Evolutionary conservation across 1,140 invertebrate genomes (phyloP).

Genomic region (Papilio aristodemus): DNA sequence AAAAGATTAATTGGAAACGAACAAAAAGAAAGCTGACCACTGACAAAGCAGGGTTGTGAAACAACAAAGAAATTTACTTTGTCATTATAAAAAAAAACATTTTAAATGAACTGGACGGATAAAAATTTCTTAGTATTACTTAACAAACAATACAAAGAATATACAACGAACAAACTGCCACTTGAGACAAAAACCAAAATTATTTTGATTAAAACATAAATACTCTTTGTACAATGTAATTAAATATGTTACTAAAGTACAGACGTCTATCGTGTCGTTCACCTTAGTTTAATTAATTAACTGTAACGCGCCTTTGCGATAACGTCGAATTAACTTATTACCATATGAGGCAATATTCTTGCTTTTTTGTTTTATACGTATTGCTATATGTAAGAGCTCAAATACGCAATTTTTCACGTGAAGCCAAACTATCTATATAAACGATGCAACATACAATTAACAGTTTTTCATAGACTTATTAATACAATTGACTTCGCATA

Average conservation of each 20-base stretch:
- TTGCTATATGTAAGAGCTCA: too few relatives aligned
- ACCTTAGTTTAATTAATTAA: constrained; percentile 13
- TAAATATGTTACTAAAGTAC: neutral
- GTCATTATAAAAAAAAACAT: too few relatives aligned
- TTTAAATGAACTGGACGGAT: too few relatives aligned
- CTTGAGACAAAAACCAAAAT: too few relatives aligned
- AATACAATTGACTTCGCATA: constrained; percentile 56
- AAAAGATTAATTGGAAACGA: too few relatives aligned
- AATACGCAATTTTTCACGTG: too few relatives aligned
- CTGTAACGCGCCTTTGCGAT: neutral
- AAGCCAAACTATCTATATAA: too few relatives aligned
- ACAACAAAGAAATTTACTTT: neutral
- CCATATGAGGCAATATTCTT: neutral
- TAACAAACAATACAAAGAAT: neutral
- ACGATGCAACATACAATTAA: neutral
- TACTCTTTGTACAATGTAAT: too few relatives aligned
- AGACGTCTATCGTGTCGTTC: constrained; percentile 34
- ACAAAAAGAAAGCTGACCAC: neutral
- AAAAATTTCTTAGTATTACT: neutral
- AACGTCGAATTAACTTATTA: constrained; percentile 3
- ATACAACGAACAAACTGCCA: too few relatives aligned
- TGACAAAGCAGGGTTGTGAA: neutral
- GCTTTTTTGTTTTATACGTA: neutral
- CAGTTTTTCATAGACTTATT: constrained; percentile 14
- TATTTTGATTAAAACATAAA: too few relatives aligned